These are phyloP conservation scores for Heliconius melpomene DNA, from an alignment of 1,140 invertebrate genomes.

Conservation along the genomic window DNA sequence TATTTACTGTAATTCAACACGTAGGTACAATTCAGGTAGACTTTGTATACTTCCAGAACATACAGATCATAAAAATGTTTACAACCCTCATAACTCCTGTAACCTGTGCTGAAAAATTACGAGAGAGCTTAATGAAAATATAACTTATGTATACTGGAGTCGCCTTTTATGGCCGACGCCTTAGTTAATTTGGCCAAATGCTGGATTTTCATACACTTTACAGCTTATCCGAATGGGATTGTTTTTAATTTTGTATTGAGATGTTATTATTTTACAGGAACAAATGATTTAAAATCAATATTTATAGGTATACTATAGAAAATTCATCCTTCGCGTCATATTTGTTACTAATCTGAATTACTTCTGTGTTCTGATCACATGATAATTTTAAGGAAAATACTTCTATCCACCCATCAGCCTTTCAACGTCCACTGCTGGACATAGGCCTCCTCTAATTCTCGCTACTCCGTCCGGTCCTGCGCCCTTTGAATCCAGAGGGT, in stretches of 20 bases:
- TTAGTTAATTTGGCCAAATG: not conserved
- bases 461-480: too few species aligned
- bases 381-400: too few species aligned
- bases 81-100: constrained; percentile 16
- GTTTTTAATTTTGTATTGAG: not conserved
- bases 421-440: too few species aligned
- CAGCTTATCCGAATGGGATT: not conserved
- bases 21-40: not conserved
- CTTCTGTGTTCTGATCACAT: too few species aligned
- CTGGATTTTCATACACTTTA: not conserved
- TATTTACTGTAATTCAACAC: not conserved
- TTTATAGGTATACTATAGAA: too few species aligned
- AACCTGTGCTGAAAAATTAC: constrained; percentile 21
- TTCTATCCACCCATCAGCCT: too few species aligned
- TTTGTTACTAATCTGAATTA: too few species aligned
- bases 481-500: too few species aligned
- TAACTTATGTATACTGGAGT: constrained; percentile 28
- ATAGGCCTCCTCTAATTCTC: too few species aligned
- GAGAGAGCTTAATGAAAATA: constrained; percentile 28
- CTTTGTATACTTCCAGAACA: too few species aligned
- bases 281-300: not conserved
- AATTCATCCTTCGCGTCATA: too few species aligned
- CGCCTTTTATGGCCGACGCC: constrained; percentile 23
- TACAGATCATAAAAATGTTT: constrained; percentile 27
- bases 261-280: not conserved